These are phyloP conservation scores for Sinocyclocheilus maitianheensis DNA, from an alignment of 2,113 vertebrate genomes.

Conservation along the genomic window DNA sequence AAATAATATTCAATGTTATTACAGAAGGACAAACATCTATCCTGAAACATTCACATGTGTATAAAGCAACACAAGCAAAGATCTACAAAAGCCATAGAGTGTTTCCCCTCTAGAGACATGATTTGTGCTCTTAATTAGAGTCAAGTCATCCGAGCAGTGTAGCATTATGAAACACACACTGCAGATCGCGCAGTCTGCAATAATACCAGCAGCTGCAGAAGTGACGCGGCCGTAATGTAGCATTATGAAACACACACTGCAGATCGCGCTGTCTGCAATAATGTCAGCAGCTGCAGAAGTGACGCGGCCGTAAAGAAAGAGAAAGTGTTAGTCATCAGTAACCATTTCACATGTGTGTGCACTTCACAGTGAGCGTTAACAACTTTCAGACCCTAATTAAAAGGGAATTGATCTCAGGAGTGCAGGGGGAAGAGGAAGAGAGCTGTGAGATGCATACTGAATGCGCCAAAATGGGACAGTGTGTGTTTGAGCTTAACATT, in stretches of 20 bases:
- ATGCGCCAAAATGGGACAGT: not conserved
- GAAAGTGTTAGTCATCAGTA: constrained; percentile 39
- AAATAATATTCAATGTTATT: not conserved
- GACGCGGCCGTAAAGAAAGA: constrained; percentile 26
- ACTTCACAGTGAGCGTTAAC: constrained; percentile 28
- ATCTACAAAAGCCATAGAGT: not conserved
- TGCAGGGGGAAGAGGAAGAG: not conserved
- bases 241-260: constrained; percentile 16
- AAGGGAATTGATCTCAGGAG: constrained; percentile 37
- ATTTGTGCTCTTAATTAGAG: constrained; percentile 39
- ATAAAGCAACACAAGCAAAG: constrained; percentile 3
- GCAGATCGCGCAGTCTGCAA: not conserved
- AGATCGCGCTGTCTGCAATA: not conserved
- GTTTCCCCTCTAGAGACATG: constrained; percentile 21
- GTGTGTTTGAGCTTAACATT: constrained; percentile 12
- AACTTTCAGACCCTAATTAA: constrained; percentile 45
- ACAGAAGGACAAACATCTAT: not conserved
- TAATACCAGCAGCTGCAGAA: constrained; percentile 31
- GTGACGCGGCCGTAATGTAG: constrained; percentile 6
- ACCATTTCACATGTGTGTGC: constrained; percentile 39
- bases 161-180: constrained; percentile 20
- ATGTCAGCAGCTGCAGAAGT: constrained; percentile 28
- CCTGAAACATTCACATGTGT: not conserved
- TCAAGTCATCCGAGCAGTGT: constrained; percentile 7
- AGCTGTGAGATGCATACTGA: constrained; percentile 8